Percentiles rank a stretch among this genome's conserved stretches.
These are phyloP conservation scores for Mungos mungo DNA, from an alignment of 2,113 vertebrate genomes.

Conservation along the genomic window DNA sequence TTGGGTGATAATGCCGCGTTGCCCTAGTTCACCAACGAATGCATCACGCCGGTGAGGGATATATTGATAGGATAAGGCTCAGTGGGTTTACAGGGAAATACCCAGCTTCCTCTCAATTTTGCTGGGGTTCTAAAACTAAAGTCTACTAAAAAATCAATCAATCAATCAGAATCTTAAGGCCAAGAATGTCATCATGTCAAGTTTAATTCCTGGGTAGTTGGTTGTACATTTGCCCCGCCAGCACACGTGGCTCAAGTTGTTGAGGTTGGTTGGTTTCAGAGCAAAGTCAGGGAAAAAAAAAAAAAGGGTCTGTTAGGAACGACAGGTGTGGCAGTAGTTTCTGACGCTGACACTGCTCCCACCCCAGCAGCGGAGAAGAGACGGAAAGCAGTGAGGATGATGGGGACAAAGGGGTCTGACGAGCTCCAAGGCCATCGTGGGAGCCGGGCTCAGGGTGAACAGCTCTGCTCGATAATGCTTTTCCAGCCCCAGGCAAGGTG, in stretches of 20 bases:
- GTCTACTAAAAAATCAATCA: neutral
- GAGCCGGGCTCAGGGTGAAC: neutral
- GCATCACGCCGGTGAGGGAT: neutral
- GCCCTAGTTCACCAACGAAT: neutral
- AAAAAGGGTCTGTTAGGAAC: neutral
- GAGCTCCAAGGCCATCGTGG: fast-evolving
- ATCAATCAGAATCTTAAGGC: neutral
- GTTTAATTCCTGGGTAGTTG: neutral
- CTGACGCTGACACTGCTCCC: fast-evolving
- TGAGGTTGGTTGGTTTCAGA: neutral
- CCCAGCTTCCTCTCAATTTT: neutral
- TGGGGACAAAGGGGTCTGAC: no score
- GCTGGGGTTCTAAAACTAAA: neutral
- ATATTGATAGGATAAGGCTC: neutral
- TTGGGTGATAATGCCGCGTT: neutral
- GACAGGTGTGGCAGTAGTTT: neutral
- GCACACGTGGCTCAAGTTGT: neutral
- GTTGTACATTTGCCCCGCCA: neutral
- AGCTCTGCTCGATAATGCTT: fast-evolving
- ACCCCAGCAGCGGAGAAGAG: neutral
- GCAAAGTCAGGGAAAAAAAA: neutral
- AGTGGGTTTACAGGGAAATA: neutral
- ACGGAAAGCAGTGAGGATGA: fast-evolving
- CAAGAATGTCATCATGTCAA: neutral
- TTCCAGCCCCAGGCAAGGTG: fast-evolving